Evolutionary conservation across 2,113 vertebrate genomes (phyloP).

Genomic region (Rhinichthys klamathensis): DNA sequence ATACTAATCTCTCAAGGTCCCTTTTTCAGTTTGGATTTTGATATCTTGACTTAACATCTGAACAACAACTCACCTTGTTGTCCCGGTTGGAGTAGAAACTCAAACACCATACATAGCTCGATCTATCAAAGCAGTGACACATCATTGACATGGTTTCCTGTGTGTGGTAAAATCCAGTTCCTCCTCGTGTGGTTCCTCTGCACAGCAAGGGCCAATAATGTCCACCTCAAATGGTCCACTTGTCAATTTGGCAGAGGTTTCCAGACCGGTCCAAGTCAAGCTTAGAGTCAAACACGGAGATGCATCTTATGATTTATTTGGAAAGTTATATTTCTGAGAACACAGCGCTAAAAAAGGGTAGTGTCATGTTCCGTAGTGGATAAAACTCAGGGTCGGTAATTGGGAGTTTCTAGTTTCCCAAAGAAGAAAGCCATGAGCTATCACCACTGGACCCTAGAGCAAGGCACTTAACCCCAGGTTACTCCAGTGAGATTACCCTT

Average conservation of each 20-base stretch:
- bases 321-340: constrained; percentile 9
- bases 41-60: not conserved
- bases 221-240: too few species aligned
- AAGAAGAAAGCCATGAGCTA: not conserved
- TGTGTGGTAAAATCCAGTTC: not conserved
- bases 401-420: not conserved
- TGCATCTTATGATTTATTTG: constrained; percentile 24
- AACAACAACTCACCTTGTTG: constrained; percentile 13
- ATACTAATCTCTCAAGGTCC: not conserved
- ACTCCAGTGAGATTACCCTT: not conserved
- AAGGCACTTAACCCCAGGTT: not conserved
- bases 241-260: constrained; percentile 34
- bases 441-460: not conserved
- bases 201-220: not conserved
- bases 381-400: not conserved
- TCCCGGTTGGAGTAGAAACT: not conserved
- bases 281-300: constrained; percentile 10
- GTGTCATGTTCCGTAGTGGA: not conserved
- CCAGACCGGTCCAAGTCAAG: constrained; percentile 24
- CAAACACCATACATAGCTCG: not conserved
- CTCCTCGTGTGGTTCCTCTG: not conserved
- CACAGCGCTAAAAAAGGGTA: not conserved
- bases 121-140: not conserved
- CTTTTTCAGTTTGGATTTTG: constrained; percentile 21
- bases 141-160: constrained; percentile 23